A percentile compares a stretch with the other conserved stretches of the same genome.
Conservation (phyloP, 2,113 vertebrate species). For the Hippocampus guttulatus region DNA sequence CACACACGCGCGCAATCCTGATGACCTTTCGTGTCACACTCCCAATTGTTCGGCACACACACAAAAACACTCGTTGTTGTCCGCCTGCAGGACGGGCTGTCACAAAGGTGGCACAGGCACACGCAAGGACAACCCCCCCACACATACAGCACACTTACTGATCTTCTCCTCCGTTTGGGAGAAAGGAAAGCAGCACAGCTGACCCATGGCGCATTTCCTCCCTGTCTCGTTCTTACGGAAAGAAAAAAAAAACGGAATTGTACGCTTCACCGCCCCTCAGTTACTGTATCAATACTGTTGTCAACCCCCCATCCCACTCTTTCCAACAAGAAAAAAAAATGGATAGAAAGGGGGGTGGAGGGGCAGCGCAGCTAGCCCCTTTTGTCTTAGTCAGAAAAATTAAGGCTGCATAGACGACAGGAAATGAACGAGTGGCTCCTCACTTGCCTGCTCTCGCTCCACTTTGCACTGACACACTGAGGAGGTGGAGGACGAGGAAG, state of each 20-base stretch:
- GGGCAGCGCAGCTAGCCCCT: constrained; percentile 5
- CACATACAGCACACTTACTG: constrained; percentile 77
- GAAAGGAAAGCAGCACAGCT: constrained; percentile 96
- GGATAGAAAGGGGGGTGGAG: neutral
- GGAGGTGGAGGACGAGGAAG: constrained; percentile 15
- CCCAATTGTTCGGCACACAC: neutral
- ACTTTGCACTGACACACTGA: constrained; percentile 56
- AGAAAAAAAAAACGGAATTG: constrained; percentile 16
- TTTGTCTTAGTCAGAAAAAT: constrained; percentile 18
- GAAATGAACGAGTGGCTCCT: constrained; percentile 55
- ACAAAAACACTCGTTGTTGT: neutral
- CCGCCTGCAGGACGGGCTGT: no score
- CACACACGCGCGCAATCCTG: neutral
- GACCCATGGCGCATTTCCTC: constrained; percentile 82
- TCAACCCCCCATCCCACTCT: neutral
- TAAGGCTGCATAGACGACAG: constrained; percentile 36
- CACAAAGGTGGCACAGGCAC: neutral
- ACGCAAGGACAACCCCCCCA: neutral
- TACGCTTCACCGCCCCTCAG: constrained; percentile 10
- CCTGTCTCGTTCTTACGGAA: constrained; percentile 9
- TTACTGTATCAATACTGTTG: constrained; percentile 16
- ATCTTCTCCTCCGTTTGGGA: constrained; percentile 86
- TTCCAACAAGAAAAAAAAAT: neutral
- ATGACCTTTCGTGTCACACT: neutral
- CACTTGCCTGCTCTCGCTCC: constrained; percentile 44